A percentile compares a stretch with the other conserved stretches of the same genome.
Conservation (phyloP, 2,113 vertebrate genomes). For the Cairina moschata region DNA sequence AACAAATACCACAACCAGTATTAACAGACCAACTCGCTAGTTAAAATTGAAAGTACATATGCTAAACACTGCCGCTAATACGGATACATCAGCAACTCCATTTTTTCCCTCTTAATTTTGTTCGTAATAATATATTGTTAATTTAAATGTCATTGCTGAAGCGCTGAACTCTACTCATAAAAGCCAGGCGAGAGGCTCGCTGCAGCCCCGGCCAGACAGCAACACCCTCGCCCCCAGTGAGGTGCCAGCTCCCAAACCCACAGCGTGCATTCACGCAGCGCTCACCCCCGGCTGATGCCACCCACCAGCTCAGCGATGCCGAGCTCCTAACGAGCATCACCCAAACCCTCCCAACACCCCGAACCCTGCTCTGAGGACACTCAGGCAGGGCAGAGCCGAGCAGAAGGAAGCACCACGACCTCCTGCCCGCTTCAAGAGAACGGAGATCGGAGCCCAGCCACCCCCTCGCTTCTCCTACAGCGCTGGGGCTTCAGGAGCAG, state of each 20-base stretch:
- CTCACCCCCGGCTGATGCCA: neutral
- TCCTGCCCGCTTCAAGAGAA: neutral
- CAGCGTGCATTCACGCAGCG: neutral
- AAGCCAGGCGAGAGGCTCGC: neutral
- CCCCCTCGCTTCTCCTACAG: neutral
- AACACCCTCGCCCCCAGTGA: fast-evolving
- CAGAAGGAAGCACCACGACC: neutral
- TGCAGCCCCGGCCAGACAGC: neutral
- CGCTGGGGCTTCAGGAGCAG: neutral
- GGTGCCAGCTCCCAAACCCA: neutral
- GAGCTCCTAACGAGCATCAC: neutral
- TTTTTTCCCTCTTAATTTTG: neutral
- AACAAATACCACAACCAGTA: neutral
- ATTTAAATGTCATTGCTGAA: neutral
- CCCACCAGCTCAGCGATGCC: neutral
- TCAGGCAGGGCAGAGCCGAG: neutral
- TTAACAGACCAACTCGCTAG: neutral
- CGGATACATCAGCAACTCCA: neutral
- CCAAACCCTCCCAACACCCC: neutral
- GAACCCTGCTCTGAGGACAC: neutral
- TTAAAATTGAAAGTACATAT: neutral
- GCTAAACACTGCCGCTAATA: neutral
- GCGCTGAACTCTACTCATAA: neutral
- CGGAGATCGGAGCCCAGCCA: fast-evolving
- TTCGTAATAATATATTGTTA: neutral